Percentiles rank a stretch among this genome's conserved stretches.
Evolutionary conservation across 1,140 invertebrate genomes (phyloP).

Genomic region (Melitaea cinxia): DNA sequence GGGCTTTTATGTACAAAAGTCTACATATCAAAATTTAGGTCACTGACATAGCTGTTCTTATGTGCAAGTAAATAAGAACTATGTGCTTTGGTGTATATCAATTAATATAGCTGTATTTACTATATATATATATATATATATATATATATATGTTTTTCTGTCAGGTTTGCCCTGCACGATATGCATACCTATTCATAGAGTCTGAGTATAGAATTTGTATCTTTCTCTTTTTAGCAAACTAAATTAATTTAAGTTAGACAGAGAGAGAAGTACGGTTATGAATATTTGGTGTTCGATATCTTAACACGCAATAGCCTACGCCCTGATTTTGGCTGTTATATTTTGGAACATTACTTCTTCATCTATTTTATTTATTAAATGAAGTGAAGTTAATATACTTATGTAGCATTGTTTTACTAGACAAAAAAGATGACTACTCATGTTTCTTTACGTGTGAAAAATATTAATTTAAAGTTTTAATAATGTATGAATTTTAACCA

Average conservation of each 20-base stretch:
- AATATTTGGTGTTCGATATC: constrained; percentile 27
- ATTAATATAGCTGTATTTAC: constrained; percentile 7
- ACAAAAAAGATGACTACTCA: too few relatives aligned
- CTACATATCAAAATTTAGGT: constrained; percentile 2
- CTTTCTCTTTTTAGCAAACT: constrained; percentile 18
- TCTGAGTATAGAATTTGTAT: constrained; percentile 10
- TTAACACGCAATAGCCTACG: constrained; percentile 21
- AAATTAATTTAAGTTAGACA: constrained; percentile 1
- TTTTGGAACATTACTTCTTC: constrained; percentile 8
- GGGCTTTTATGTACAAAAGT: neutral
- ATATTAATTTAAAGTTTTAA: too few relatives aligned
- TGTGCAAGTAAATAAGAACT: neutral
- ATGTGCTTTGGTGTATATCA: neutral
- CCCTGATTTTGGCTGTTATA: constrained; percentile 20
- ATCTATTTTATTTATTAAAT: too few relatives aligned
- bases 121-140: neutral
- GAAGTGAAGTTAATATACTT: too few relatives aligned
- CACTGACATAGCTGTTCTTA: neutral
- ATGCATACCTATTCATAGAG: constrained; percentile 22
- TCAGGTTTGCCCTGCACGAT: constrained; percentile 13
- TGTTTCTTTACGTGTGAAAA: too few relatives aligned
- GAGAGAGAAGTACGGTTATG: constrained; percentile 14
- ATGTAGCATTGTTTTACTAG: too few relatives aligned
- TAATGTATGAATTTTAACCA: too few relatives aligned
- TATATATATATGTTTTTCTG: constrained; percentile 19